A percentile compares a stretch with the other conserved stretches of the same genome.
Conservation (phyloP, 2,888 invertebrate genomes). For the Drosophila atroscutellata region DNA sequence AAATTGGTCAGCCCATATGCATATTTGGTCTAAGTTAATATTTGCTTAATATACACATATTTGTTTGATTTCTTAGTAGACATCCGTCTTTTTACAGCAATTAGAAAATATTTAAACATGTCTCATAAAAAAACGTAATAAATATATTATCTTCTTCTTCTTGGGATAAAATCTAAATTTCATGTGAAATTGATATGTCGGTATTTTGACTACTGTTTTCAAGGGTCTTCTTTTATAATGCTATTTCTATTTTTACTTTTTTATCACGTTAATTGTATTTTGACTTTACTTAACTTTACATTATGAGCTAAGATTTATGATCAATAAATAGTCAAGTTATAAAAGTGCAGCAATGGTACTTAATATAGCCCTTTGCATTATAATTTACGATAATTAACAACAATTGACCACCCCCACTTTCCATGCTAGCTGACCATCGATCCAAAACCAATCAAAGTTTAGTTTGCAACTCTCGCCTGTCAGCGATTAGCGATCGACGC, state of each 20-base stretch:
- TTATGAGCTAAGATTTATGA: neutral
- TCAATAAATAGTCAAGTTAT: slow-evolving; percentile 2
- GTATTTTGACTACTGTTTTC: neutral
- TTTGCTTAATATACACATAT: neutral
- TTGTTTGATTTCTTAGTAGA: neutral
- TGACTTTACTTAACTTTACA: neutral
- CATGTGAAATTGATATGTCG: neutral
- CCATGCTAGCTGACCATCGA: slow-evolving; percentile 31
- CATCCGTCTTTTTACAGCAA: neutral
- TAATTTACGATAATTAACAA: slow-evolving; percentile 1
- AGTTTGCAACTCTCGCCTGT: slow-evolving; percentile 58
- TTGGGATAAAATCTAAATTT: neutral
- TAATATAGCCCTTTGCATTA: neutral
- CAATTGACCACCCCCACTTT: slow-evolving; percentile 46
- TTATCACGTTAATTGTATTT: neutral
- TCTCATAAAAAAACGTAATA: neutral
- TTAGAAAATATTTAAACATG: neutral
- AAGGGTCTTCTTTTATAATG: neutral
- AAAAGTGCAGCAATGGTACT: neutral
- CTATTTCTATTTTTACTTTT: neutral
- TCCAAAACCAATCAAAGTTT: slow-evolving; percentile 36
- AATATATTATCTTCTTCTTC: neutral
- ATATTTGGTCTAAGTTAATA: neutral
- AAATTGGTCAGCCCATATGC: neutral
- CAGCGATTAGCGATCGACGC: slow-evolving; percentile 28